Evolutionary conservation across 2,888 invertebrate genomes (phyloP).

Genomic region (Phaonia tiefii): DNA sequence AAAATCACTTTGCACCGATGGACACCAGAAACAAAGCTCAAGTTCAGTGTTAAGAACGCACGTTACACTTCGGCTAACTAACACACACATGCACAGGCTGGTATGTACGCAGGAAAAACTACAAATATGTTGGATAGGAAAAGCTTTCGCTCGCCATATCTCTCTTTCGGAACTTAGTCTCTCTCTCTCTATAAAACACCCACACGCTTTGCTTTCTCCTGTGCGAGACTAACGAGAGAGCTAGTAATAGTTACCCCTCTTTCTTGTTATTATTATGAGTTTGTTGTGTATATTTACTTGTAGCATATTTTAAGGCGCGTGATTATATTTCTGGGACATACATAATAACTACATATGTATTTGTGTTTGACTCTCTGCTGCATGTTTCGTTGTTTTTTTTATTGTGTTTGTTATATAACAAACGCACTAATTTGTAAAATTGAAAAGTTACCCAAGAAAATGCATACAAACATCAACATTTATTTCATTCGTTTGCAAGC

Average conservation of each 20-base stretch:
- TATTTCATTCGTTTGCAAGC: neutral
- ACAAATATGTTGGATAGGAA: neutral
- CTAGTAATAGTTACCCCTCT: neutral
- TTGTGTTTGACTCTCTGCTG: constrained; percentile 35
- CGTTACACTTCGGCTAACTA: constrained; percentile 62
- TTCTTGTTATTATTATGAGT: neutral
- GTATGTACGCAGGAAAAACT: too few relatives aligned
- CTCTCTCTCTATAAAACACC: neutral
- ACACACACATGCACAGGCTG: constrained; percentile 19
- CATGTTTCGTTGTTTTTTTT: neutral
- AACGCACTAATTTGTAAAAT: constrained; percentile 19
- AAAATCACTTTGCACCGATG: too few relatives aligned
- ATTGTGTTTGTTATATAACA: constrained; percentile 27
- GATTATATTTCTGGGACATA: constrained; percentile 7
- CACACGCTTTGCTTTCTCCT: neutral
- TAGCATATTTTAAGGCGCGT: constrained; percentile 36
- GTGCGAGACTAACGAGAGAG: neutral
- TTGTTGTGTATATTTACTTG: neutral
- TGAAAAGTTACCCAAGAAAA: neutral
- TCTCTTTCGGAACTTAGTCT: neutral
- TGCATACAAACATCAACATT: neutral
- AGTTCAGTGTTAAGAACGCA: constrained; percentile 58
- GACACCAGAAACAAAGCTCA: constrained; percentile 21
- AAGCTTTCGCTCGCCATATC: constrained; percentile 15
- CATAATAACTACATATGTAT: too few relatives aligned